Evolutionary conservation across 2,113 vertebrate species (phyloP).

Genomic region (Castor canadensis): DNA sequence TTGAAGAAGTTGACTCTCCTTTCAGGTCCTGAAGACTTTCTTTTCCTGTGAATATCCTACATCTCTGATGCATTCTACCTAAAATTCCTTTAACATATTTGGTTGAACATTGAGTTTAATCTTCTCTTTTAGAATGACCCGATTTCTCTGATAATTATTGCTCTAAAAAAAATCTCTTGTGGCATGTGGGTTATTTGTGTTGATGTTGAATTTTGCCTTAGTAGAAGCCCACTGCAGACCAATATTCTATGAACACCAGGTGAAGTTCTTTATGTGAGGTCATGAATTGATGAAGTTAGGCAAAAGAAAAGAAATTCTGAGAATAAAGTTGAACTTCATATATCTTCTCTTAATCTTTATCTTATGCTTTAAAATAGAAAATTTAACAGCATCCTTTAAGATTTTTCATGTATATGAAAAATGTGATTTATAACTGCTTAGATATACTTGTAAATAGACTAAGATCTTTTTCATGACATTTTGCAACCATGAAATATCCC

Average conservation of each 20-base stretch:
- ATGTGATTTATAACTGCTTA: background rate
- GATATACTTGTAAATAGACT: background rate
- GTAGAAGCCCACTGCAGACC: background rate
- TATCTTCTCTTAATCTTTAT: background rate
- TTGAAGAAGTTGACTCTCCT: background rate
- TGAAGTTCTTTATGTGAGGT: background rate
- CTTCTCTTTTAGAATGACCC: slow-evolving; percentile 2
- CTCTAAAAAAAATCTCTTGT: background rate
- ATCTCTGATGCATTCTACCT: background rate
- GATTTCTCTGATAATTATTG: slow-evolving; percentile 2
- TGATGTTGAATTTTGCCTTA: background rate
- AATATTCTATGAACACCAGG: background rate
- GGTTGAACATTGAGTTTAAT: slow-evolving; percentile 5
- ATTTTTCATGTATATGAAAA: background rate
- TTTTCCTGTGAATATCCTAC: background rate
- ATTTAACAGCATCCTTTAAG: background rate
- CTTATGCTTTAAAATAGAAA: background rate
- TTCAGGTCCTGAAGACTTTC: background rate
- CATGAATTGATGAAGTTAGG: background rate
- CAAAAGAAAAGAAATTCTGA: background rate
- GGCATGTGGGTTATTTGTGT: background rate
- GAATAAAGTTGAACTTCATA: background rate
- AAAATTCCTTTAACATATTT: slow-evolving; percentile 8
- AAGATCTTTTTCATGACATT: background rate
- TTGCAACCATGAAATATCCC: background rate